Evolutionary conservation across 2,888 invertebrate species (phyloP).

Genomic region (Carabus problematicus): DNA sequence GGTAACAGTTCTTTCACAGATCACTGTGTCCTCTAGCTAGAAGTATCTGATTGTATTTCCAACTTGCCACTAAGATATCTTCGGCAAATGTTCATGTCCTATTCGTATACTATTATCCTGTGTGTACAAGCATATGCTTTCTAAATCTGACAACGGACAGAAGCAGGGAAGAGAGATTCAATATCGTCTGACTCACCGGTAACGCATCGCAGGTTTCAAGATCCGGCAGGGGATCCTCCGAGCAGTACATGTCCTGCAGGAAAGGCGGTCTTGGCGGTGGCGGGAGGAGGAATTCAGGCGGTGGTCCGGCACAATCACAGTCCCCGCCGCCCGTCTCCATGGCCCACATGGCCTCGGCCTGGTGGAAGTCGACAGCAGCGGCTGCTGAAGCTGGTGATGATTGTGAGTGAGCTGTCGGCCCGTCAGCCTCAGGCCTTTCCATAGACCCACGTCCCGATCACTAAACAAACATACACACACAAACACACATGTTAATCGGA

Average conservation of each 20-base stretch:
- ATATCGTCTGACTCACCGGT: slow-evolving; percentile 76
- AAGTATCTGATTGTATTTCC: too few species aligned
- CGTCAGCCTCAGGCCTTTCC: slow-evolving; percentile 32
- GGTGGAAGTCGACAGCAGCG: slow-evolving; percentile 22
- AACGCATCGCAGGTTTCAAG: slow-evolving; percentile 79
- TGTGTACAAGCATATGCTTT: too few species aligned
- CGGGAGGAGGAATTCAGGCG: slow-evolving; percentile 76
- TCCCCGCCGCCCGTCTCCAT: slow-evolving; percentile 73
- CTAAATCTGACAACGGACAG: too few species aligned
- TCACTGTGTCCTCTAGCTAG: too few species aligned
- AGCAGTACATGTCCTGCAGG: slow-evolving; percentile 72
- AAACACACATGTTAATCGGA: not conserved
- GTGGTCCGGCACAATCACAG: slow-evolving; percentile 79
- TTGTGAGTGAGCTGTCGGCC: slow-evolving; percentile 8
- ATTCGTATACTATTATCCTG: too few species aligned
- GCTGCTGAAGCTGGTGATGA: slow-evolving; percentile 51
- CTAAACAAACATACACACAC: slow-evolving; percentile 8
- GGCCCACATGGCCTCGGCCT: slow-evolving; percentile 72
- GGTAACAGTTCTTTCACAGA: too few species aligned
- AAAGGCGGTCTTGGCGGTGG: slow-evolving; percentile 79
- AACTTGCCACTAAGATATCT: too few species aligned
- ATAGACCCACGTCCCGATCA: slow-evolving; percentile 36
- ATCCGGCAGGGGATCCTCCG: slow-evolving; percentile 73
- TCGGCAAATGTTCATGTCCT: too few species aligned
- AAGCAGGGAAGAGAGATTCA: not conserved